Evolutionary conservation across 2,113 vertebrate genomes (phyloP).

Genomic region (Falcunculus frontatus): DNA sequence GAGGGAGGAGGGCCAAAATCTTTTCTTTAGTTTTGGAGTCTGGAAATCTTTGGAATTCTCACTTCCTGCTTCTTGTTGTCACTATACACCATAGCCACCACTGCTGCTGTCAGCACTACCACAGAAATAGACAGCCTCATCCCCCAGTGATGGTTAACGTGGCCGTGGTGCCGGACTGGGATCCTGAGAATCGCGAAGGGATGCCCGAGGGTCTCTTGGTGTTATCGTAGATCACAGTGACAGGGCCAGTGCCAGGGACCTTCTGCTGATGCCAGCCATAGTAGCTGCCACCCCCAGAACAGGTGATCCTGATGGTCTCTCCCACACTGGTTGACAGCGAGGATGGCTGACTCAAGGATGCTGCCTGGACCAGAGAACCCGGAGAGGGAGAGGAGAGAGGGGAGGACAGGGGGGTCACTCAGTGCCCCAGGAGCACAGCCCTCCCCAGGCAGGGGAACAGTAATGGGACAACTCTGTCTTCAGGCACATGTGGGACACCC

Average conservation of each 20-base stretch:
- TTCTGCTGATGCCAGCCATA: not conserved
- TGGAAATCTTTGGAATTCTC: not conserved
- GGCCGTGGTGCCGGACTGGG: too few species aligned
- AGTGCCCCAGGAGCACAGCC: not conserved
- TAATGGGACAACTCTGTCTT: not conserved
- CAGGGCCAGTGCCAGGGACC: fast-evolving
- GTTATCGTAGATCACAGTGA: not conserved
- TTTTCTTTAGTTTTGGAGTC: not conserved
- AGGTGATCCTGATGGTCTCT: not conserved
- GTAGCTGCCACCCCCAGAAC: not conserved
- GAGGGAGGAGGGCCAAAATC: not conserved
- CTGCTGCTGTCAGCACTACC: not conserved
- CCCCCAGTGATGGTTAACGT: too few species aligned
- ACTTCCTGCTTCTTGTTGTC: not conserved
- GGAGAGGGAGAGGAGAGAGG: too few species aligned
- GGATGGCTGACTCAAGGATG: not conserved
- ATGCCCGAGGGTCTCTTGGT: too few species aligned
- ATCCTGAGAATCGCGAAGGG: too few species aligned
- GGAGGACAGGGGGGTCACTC: too few species aligned
- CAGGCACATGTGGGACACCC: too few species aligned
- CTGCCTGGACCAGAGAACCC: too few species aligned
- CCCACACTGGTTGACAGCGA: fast-evolving
- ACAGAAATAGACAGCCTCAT: too few species aligned
- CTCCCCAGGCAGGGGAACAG: not conserved
- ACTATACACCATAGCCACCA: not conserved